Base-by-base conservation (phyloP, 2,113 vertebrate genomes). In the Picathartes gymnocephalus region DNA sequence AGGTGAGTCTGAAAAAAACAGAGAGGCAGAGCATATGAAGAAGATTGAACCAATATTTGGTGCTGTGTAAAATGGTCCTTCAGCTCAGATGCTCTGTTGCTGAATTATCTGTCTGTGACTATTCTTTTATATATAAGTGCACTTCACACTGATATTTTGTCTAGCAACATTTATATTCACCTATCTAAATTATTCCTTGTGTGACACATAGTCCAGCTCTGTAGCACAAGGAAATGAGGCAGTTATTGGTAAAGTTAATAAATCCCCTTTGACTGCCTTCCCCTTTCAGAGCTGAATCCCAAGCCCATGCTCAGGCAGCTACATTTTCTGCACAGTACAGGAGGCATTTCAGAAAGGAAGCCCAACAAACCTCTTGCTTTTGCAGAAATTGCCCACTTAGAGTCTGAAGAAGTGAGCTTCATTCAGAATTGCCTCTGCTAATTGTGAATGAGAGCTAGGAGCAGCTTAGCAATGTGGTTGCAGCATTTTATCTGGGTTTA, bases 241-340 rank as follows among this genome's bases (percentile, higher is more conserved):
- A 88, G 56, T 86, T 90, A 45, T 25, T 50, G 66, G 62, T n/a
- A 80, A 70, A 82, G 40, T 88, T 90, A 83, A 92, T 73, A 93
- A 92, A 93, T 83, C 39, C 62, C 22, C 9, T 83, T 68, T 53
- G 69, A 56, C 44, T 73, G 48, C 44, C 53, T 64, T 87, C 35
- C 31, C 23, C 45, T 76, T 81, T 79, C 54, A 90, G n/a, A 91
- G 61, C 70, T 79, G n/a, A 79, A 47, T 54, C 54, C 50, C 62
- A 76, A 73, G 57, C 28, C 45, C 0, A 0, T 17, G 33, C 24
- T 61, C 45, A 76, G 76, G 45, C 22, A 65, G 57, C 45, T 70
- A 21, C 11, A 15, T 79, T 81, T 89, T 42, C 48, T 54, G 40
- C 20, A 20, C 7, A 6, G 20, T 4, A 37, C 24, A 37, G 15